Evolutionary conservation across 2,888 invertebrate genomes (phyloP), one percentile per base, ranked within the genome.

Genomic region (Apomyelois bistriatella): DNA sequence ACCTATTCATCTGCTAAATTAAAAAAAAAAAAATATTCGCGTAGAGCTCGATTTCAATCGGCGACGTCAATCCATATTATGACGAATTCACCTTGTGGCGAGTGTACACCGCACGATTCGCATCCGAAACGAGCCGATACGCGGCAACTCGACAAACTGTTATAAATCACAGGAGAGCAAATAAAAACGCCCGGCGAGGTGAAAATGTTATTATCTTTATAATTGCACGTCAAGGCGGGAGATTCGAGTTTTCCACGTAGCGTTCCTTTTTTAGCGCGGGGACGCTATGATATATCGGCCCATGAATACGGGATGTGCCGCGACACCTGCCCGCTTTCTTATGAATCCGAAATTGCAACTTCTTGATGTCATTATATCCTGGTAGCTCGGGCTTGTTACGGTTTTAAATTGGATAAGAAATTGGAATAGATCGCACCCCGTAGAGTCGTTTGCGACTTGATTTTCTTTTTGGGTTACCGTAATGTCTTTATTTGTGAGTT

Each of bases 201-300:
- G 88, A 86, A 86, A 88, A 85, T 82, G 85, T 89, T 90, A 89
- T 90, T 90, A 90, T 89, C 88, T 88, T 86, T 90, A 85, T 90
- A 90, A 90, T 90, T 90, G 90, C 86, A 89, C 85, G 89, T 90
- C 90, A 89, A 81, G 81, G 72, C 76, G 79, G 78, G 78, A 77
- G 40, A 79, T 79, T 73, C 74, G 68, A 65, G 65, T 69, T 74
- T 72, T 73, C 65, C 69, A 32, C 10, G 7, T 32, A 56, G 59
- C 61, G 61, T 62, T 69, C 70, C 70, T 68, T 68, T 64, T 64
- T 79, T 72, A 73, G 69, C 73, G 72, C 64, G 35, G 60, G 55
- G 59, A 57, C 54, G 58, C 72, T 75, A 83, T 89, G 90, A 90
- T 90, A 86, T 89, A 90, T 88, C 79, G 83, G 82, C 66, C 81